A percentile compares a stretch with the other conserved stretches of the same genome.
Evolutionary conservation across 2,888 invertebrate genomes (phyloP).

Genomic region (Hypena proboscidalis): DNA sequence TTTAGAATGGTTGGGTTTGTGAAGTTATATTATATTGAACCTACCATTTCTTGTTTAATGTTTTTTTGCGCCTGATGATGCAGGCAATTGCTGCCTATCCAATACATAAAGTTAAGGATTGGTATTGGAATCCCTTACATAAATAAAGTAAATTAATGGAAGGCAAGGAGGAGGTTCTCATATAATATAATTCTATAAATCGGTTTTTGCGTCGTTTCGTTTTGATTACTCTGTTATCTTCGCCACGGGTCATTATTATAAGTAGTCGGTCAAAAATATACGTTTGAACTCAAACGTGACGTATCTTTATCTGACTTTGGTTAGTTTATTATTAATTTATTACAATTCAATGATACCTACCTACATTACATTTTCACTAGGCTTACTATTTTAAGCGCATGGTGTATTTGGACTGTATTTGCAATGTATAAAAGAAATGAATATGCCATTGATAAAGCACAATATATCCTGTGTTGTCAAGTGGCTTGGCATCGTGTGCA

Average conservation of each 20-base stretch:
- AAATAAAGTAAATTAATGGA: too few relatives aligned
- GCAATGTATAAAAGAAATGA: too few relatives aligned
- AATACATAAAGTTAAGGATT: too few relatives aligned
- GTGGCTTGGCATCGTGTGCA: constrained; percentile 44
- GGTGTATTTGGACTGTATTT: too few relatives aligned
- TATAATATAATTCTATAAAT: constrained; percentile 1
- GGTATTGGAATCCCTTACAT: too few relatives aligned
- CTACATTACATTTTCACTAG: too few relatives aligned
- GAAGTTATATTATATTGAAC: constrained; percentile 9
- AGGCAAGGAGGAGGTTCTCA: too few relatives aligned
- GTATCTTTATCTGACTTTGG: too few relatives aligned
- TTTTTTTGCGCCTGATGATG: constrained; percentile 13
- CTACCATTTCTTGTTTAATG: constrained; percentile 1
- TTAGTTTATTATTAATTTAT: too few relatives aligned
- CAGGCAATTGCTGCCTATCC: constrained; percentile 10
- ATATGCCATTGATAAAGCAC: too few relatives aligned
- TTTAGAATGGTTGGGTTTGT: constrained; percentile 24
- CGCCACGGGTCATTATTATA: constrained; percentile 4
- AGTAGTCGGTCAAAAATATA: not conserved
- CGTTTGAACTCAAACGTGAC: not conserved
- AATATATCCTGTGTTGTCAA: not conserved
- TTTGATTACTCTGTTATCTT: constrained; percentile 5
- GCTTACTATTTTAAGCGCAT: too few relatives aligned
- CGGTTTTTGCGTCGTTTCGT: constrained; percentile 1
- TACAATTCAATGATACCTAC: too few relatives aligned